These are phyloP conservation scores for Serinus canaria DNA, from an alignment of 2,113 vertebrate species.

Conservation along the genomic window DNA sequence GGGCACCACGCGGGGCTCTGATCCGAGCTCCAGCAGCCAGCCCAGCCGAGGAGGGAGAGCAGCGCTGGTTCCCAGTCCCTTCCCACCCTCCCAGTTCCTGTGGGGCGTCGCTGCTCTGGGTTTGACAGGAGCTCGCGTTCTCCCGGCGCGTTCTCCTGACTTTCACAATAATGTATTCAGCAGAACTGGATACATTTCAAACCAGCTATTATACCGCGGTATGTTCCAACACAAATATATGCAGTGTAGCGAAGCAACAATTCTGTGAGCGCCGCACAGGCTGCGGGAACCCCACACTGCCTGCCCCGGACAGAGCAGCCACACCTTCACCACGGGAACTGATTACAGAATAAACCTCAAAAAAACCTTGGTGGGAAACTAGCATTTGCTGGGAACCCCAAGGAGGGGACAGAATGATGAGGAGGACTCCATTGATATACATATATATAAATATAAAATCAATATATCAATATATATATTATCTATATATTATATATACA, in stretches of 20 bases:
- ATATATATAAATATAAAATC: too few species aligned
- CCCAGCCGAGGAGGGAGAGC: fast-evolving
- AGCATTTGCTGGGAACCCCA: too few species aligned
- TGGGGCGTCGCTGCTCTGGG: neutral
- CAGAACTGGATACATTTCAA: slow-evolving; percentile 11
- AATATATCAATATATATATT: too few species aligned
- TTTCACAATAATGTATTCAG: slow-evolving; percentile 19
- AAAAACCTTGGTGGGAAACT: neutral
- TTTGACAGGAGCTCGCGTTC: neutral
- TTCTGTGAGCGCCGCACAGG: neutral
- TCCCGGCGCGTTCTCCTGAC: neutral
- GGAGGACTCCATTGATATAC: too few species aligned
- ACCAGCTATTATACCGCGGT: slow-evolving; percentile 30
- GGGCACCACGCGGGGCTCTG: fast-evolving
- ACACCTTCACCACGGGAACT: neutral
- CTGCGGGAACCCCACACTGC: neutral
- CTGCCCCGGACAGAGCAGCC: neutral
- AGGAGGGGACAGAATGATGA: too few species aligned
- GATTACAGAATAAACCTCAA: neutral
- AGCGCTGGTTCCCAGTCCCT: neutral
- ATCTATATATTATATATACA: too few species aligned
- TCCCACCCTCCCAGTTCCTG: fast-evolving
- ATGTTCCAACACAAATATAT: slow-evolving; percentile 44
- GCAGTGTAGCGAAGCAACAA: neutral
- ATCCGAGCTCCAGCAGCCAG: neutral